phyloP scores from a whole-genome alignment of 2,888 invertebrate species.

The Nomada hirtipes region DNA sequence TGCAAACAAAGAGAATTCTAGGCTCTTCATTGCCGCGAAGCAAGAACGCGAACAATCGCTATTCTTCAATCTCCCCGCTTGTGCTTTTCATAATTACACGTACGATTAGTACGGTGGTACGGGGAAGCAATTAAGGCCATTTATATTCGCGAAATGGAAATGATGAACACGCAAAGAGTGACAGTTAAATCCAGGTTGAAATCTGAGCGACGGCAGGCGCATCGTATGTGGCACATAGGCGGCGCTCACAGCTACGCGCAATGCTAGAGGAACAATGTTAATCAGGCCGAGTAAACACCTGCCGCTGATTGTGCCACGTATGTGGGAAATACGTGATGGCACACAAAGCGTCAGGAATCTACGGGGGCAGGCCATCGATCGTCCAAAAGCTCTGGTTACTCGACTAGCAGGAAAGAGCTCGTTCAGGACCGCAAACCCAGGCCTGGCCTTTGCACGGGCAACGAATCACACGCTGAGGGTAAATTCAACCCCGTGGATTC shows the following conservation, averaged over 20 bases:
- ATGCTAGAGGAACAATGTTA: slow-evolving; percentile 75
- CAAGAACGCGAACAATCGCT: slow-evolving; percentile 6
- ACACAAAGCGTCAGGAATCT: slow-evolving; percentile 69
- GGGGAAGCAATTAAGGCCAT: slow-evolving; percentile 27
- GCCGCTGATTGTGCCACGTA: slow-evolving; percentile 78
- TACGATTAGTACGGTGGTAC: neutral
- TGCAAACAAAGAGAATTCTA: neutral
- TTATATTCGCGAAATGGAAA: slow-evolving; percentile 33
- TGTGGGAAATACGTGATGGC: slow-evolving; percentile 70
- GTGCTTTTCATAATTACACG: slow-evolving; percentile 9
- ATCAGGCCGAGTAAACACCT: slow-evolving; percentile 81
- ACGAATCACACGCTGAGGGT: slow-evolving; percentile 34
- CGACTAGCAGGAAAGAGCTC: slow-evolving; percentile 68
- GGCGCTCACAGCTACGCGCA: slow-evolving; percentile 41
- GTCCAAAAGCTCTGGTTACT: slow-evolving; percentile 70
- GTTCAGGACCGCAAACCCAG: slow-evolving; percentile 62
- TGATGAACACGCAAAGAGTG: slow-evolving; percentile 28
- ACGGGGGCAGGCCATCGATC: slow-evolving; percentile 76
- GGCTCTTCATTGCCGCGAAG: neutral
- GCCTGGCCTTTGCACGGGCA: slow-evolving; percentile 26
- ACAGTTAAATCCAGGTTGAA: slow-evolving; percentile 54
- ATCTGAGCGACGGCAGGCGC: slow-evolving; percentile 26
- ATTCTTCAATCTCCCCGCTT: slow-evolving; percentile 8
- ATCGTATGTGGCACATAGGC: slow-evolving; percentile 50
- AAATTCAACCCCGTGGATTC: slow-evolving; percentile 13